These are phyloP conservation scores for Phoeniculus purpureus DNA, from an alignment of 2,797 vertebrate species.

Conservation along the genomic window DNA sequence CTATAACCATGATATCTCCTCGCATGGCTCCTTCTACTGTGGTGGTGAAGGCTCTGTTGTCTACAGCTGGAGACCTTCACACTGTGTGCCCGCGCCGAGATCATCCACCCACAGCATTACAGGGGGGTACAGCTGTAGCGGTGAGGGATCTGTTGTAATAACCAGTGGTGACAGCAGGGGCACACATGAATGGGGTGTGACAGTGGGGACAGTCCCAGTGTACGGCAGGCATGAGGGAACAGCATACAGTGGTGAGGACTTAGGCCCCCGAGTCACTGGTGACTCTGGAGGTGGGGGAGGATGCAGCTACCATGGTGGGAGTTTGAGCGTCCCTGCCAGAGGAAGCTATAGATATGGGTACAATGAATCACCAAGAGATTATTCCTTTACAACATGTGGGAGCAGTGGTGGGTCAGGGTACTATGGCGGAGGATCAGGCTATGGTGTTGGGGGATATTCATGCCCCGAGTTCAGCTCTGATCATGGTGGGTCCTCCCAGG, in stretches of 20 bases:
- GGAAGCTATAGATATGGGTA: rapidly evolving
- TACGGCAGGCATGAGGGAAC: rapidly evolving
- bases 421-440: not conserved
- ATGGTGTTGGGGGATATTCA: rapidly evolving
- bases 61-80: not conserved
- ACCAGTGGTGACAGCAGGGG: rapidly evolving
- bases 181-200: rapidly evolving
- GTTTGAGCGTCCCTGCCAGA: rapidly evolving
- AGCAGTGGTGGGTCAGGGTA: not conserved
- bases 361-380: rapidly evolving
- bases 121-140: rapidly evolving
- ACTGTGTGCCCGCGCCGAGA: rapidly evolving
- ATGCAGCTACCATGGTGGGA: rapidly evolving
- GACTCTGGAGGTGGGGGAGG: not conserved
- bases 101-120: not conserved
- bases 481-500: not conserved
- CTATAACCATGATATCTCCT: constrained; percentile 15
- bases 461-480: not conserved
- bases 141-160: not conserved
- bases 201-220: not conserved
- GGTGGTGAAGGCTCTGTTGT: not conserved
- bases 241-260: not conserved
- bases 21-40: not conserved
- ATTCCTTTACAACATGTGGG: rapidly evolving
- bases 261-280: rapidly evolving